These are phyloP conservation scores for Burhinus bistriatus DNA, from an alignment of 2,113 vertebrate genomes.

Conservation along the genomic window DNA sequence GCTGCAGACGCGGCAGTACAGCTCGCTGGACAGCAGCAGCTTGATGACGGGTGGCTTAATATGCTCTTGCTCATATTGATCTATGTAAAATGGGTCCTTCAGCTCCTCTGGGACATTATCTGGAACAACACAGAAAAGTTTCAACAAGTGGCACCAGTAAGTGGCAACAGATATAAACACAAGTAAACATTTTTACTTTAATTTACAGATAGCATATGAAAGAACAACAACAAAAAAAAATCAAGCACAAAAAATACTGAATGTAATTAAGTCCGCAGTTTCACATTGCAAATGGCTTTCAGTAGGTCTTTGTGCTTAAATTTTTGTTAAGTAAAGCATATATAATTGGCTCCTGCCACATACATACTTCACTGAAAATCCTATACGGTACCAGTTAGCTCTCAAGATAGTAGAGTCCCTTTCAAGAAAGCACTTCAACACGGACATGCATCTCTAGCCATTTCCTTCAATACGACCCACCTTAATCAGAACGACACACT, in stretches of 20 bases:
- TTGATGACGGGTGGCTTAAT: slow-evolving; percentile 90
- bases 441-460: rapidly evolving
- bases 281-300: background rate
- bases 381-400: background rate
- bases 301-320: background rate
- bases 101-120: slow-evolving; percentile 91
- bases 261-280: background rate
- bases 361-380: background rate
- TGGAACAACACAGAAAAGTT: slow-evolving; percentile 19
- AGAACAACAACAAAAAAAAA: background rate
- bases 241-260: background rate
- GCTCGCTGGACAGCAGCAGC: slow-evolving; percentile 88
- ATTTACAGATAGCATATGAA: background rate
- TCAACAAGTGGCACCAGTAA: too few relatives aligned
- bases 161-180: rapidly evolving
- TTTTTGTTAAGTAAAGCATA: background rate
- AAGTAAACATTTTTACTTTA: background rate
- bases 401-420: background rate
- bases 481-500: background rate
- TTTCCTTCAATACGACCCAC: background rate
- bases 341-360: background rate
- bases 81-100: slow-evolving; percentile 90
- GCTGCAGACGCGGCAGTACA: slow-evolving; percentile 90
- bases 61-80: slow-evolving; percentile 96
- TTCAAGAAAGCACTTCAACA: background rate